Base-by-base conservation (phyloP, 2,113 vertebrate species). In the Caranx melampygus region DNA sequence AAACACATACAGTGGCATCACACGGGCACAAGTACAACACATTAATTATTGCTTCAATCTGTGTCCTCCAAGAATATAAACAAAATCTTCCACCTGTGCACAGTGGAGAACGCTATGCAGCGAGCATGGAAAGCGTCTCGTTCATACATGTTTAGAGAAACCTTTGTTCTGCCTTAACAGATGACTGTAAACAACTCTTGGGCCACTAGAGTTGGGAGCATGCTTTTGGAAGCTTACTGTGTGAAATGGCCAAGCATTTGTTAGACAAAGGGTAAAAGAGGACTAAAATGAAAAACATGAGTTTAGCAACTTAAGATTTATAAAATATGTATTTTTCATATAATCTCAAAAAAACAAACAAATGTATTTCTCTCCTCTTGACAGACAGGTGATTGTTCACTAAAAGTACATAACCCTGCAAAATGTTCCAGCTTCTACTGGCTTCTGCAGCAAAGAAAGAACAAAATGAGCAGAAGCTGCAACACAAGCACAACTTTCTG, bases 221-320 rank as follows among this genome's bases (percentile, higher is more conserved):
- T 83, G 91, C 89, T 85, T 68, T 77, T 84, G 59, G 69, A 81
- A 83, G 61, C 42, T 73, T 33, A 67, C n/a, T 63, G 55, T 67
- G 74, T 58, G 51, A 67, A 54, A 54, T 12, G 40, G 60, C 69
- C 60, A 67, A 61, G 65, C 58, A 13, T 66, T 82, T 79, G 61
- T 75, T 75, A 75, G 15, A 82, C 13, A 73, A 34, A n/a, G 16
- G 0, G 31, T 49, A 26, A 72, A 75, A 49, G 26, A 40, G 1
- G 12, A 54, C 21, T 57, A 31, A 54, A 35, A 65, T 42, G 3
- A 47, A 65, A 57, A 72, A 54, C 3, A 18, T 3, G 12, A 35
- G 12, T n/a, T 52, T 21, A 47, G 58, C 57, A 47, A 49, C 14
- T 60, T 16, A 13, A 78, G 1, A 2, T 4, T 18, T 26, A 26